Base-by-base conservation (phyloP, 2,888 invertebrate species). In the Anaspis maculata region DNA sequence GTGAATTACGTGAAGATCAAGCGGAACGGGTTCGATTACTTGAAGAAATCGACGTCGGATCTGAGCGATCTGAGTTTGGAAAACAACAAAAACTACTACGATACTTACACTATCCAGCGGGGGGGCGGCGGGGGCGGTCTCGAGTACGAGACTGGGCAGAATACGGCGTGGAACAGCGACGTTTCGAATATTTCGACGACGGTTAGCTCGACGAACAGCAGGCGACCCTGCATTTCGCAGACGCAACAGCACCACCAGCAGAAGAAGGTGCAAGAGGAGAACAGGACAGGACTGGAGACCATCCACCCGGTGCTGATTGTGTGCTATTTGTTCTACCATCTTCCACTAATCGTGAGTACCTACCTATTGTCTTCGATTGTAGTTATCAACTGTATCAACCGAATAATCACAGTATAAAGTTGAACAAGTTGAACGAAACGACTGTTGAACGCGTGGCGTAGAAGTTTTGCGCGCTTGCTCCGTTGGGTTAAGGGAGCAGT, bases 341-440 rank as follows among this genome's bases (percentile, higher is more conserved):
- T 76, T 25, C 77, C 77, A 1, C 59, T 74, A 10, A 59, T 77
- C 64, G 77, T 77, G 57, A 74, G 72, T 70, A 32, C 5, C 9
- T 19, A 9, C 5, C 19, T 19, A 6, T 19, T 19, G 9, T 19
- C n/a, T n/a, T n/a, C n/a, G n/a, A n/a, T n/a, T n/a, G n/a, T n/a
- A n/a, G n/a, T n/a, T n/a, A n/a, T n/a, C n/a, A n/a, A n/a, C n/a
- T n/a, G n/a, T n/a, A n/a, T n/a, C n/a, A n/a, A n/a, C n/a, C n/a
- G n/a, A n/a, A n/a, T n/a, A n/a, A n/a, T n/a, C n/a, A n/a, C n/a
- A n/a, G n/a, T n/a, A n/a, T n/a, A n/a, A n/a, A n/a, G n/a, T n/a
- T n/a, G n/a, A n/a, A n/a, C n/a, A n/a, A n/a, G n/a, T n/a, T n/a
- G n/a, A n/a, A n/a, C n/a, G n/a, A n/a, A n/a, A n/a, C n/a, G n/a